Percentiles rank a stretch among this genome's conserved stretches.
Conservation (phyloP, 2,113 vertebrate genomes). For the Sarotherodon lohbergeri region DNA sequence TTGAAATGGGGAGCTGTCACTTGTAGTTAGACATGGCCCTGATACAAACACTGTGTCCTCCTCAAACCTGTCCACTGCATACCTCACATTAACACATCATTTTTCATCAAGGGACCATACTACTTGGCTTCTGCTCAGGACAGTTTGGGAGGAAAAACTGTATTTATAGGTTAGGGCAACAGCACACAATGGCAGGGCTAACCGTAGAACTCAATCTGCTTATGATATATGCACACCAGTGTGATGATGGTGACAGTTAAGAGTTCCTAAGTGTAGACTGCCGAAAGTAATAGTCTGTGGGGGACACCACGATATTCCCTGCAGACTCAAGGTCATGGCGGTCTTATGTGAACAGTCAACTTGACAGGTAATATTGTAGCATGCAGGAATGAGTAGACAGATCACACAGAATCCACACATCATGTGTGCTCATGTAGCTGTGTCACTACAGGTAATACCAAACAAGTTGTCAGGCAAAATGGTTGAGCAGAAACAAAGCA, state of each 20-base stretch:
- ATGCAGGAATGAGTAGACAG: not conserved
- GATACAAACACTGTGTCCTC: not conserved
- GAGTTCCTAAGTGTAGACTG: not conserved
- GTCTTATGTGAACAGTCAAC: not conserved
- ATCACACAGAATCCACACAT: not conserved
- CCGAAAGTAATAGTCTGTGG: not conserved
- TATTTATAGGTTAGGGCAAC: constrained; percentile 18
- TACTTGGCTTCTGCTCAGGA: constrained; percentile 1
- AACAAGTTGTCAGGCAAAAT: not conserved
- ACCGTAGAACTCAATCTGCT: not conserved
- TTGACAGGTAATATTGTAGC: not conserved
- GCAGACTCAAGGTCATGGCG: not conserved
- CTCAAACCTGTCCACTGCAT: not conserved
- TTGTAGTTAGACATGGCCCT: constrained; percentile 38
- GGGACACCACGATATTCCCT: not conserved
- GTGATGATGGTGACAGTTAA: not conserved
- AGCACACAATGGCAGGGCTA: not conserved
- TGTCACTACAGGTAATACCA: not conserved
- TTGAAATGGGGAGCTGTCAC: constrained; percentile 57
- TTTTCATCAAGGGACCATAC: constrained; percentile 13
- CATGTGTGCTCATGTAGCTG: not conserved
- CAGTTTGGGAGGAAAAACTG: not conserved
- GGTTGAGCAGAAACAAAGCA: not conserved
- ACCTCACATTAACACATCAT: constrained; percentile 48
- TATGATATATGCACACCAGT: not conserved